Conservation (phyloP, 2,113 vertebrate genomes). For the Epinephelus fuscoguttatus region DNA sequence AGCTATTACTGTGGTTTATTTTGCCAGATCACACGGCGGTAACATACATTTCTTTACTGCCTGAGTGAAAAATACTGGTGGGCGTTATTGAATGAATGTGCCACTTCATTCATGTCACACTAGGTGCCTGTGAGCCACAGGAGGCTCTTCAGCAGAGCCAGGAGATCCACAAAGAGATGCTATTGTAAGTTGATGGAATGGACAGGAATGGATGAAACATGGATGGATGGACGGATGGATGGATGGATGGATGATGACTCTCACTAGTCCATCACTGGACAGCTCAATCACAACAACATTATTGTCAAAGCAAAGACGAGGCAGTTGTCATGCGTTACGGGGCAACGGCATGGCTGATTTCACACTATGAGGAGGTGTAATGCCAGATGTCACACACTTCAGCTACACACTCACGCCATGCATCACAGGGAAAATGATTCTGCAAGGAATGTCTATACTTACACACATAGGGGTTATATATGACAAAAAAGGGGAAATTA, state of each 20-base stretch:
- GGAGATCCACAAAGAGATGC: background rate
- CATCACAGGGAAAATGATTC: background rate
- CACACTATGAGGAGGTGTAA: conserved; percentile 32
- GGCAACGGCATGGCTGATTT: conserved; percentile 46
- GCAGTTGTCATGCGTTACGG: conserved; percentile 8
- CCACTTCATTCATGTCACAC: background rate
- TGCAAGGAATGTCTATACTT: background rate
- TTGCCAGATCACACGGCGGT: background rate
- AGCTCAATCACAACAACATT: conserved; percentile 27
- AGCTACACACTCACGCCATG: background rate
- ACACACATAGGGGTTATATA: background rate
- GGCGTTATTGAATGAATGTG: background rate
- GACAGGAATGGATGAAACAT: background rate
- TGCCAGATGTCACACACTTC: conserved; percentile 38
- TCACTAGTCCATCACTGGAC: conserved; percentile 2
- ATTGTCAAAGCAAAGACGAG: conserved; percentile 22
- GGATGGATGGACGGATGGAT: conserved; percentile 18
- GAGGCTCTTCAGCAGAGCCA: background rate
- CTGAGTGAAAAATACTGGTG: background rate
- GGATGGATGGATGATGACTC: conserved; percentile 9
- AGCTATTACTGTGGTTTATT: background rate
- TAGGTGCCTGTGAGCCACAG: background rate
- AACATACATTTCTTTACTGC: background rate
- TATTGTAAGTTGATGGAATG: conserved; percentile 1
- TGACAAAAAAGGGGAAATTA: background rate